phyloP scores from a whole-genome alignment of 2,113 vertebrate species.

The Ranitomeya variabilis region DNA sequence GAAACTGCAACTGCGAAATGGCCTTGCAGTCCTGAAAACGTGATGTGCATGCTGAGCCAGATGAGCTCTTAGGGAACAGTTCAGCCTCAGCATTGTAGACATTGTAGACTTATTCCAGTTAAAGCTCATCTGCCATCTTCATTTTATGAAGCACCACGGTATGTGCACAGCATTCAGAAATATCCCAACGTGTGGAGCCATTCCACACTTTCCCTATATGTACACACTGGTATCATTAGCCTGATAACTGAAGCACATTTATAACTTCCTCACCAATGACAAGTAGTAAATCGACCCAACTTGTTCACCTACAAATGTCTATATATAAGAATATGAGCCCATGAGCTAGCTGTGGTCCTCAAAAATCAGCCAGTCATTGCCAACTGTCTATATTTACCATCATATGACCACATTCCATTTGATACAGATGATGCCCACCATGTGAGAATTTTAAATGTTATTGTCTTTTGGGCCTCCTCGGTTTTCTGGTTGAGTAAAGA shows the following conservation, averaged over 20 bases:
- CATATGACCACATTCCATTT: no score
- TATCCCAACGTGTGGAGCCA: neutral
- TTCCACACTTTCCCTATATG: neutral
- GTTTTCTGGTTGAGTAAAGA: no score
- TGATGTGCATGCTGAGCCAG: slow-evolving; percentile 14
- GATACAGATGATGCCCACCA: no score
- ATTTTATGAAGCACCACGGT: neutral
- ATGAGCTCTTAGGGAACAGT: slow-evolving; percentile 19
- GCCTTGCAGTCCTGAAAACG: slow-evolving; percentile 24
- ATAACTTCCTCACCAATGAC: neutral
- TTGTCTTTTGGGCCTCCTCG: no score
- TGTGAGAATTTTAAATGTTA: no score
- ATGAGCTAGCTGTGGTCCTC: no score
- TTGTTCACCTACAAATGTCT: neutral
- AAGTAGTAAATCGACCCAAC: neutral
- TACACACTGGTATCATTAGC: neutral
- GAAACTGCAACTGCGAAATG: slow-evolving; percentile 30
- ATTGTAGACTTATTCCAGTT: neutral
- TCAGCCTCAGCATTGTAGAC: neutral
- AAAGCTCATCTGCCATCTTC: slow-evolving; percentile 2
- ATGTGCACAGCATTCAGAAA: slow-evolving; percentile 1
- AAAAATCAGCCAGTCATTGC: no score
- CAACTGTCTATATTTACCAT: no score
- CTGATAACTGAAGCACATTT: neutral
- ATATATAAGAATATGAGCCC: no score